A percentile compares a stretch with the other conserved stretches of the same genome.
phyloP scores from a whole-genome alignment of 2,888 invertebrate genomes.

The Sinohyriopsis cumingii region DNA sequence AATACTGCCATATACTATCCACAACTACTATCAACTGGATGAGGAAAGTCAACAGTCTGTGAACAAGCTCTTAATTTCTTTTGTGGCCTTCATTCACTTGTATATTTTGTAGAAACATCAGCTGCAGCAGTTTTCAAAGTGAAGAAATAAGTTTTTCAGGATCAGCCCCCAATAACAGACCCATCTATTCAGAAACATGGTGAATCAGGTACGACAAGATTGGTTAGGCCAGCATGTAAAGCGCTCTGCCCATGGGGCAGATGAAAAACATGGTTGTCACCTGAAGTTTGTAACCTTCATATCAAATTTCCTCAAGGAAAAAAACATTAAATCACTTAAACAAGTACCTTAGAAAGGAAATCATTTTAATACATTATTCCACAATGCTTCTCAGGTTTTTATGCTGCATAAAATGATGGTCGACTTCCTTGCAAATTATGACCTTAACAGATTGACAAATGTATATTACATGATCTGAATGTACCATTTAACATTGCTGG shows the following conservation, averaged over 20 bases:
- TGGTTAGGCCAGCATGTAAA: constrained; percentile 10
- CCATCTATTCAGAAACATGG: constrained; percentile 4
- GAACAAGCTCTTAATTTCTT: constrained; percentile 17
- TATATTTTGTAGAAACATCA: constrained; percentile 22
- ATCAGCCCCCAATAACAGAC: constrained; percentile 2
- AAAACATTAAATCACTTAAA: constrained; percentile 12
- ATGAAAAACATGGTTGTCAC: constrained; percentile 20
- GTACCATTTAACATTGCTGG: no score
- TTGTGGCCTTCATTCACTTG: constrained; percentile 24
- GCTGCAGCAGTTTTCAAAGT: constrained; percentile 6
- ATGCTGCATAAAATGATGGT: constrained; percentile 11
- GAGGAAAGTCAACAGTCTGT: constrained; percentile 6
- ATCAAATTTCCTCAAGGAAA: neutral
- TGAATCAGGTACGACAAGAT: constrained; percentile 2
- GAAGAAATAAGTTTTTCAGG: constrained; percentile 6
- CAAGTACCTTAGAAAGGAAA: constrained; percentile 13
- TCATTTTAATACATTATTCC: constrained; percentile 20
- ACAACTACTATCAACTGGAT: constrained; percentile 20
- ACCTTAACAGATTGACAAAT: constrained; percentile 10
- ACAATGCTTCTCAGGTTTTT: constrained; percentile 14
- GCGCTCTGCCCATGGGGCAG: constrained; percentile 8
- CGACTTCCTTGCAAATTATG: constrained; percentile 8
- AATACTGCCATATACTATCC: constrained; percentile 7
- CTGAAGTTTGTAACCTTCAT: constrained; percentile 13
- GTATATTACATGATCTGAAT: neutral